phyloP scores from a whole-genome alignment of 2,888 invertebrate genomes.

The Toxonevra muliebris region DNA sequence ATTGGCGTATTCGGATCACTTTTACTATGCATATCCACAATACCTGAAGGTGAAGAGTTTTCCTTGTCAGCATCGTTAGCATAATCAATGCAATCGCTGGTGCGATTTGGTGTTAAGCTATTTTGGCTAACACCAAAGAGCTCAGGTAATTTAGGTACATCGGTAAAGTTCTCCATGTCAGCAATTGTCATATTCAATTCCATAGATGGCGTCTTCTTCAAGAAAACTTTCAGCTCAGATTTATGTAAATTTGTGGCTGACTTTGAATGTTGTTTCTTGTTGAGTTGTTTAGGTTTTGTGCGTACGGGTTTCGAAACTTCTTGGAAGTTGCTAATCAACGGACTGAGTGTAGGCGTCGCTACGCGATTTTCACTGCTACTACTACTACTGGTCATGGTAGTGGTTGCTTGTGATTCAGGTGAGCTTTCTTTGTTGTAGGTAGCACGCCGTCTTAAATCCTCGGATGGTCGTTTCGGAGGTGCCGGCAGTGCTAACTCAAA shows the following conservation, averaged over 20 bases:
- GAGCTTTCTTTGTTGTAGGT: slow-evolving; percentile 14
- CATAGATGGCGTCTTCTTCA: slow-evolving; percentile 61
- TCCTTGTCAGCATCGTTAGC: slow-evolving; percentile 53
- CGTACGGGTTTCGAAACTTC: background rate
- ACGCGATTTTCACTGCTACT: too few relatives aligned
- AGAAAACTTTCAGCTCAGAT: slow-evolving; percentile 57
- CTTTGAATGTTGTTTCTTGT: slow-evolving; percentile 55
- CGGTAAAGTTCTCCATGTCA: slow-evolving; percentile 45
- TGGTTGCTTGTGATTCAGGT: slow-evolving; percentile 8
- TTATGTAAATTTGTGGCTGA: slow-evolving; percentile 61
- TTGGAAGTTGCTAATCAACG: background rate
- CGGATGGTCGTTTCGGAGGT: slow-evolving; percentile 12
- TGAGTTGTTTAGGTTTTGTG: slow-evolving; percentile 35
- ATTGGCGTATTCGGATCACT: slow-evolving; percentile 54
- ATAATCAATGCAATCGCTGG: slow-evolving; percentile 3
- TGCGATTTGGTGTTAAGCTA: slow-evolving; percentile 44
- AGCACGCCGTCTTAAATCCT: background rate
- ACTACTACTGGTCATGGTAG: too few relatives aligned
- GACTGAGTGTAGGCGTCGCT: background rate
- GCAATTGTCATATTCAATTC: slow-evolving; percentile 49
- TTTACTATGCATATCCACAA: slow-evolving; percentile 41
- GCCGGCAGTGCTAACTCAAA: slow-evolving; percentile 37
- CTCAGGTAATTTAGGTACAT: slow-evolving; percentile 53
- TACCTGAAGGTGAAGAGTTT: slow-evolving; percentile 45
- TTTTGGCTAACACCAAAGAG: slow-evolving; percentile 49